Conservation (phyloP, 92 coral and sea anemone species). For the Bergia puertoricense region DNA sequence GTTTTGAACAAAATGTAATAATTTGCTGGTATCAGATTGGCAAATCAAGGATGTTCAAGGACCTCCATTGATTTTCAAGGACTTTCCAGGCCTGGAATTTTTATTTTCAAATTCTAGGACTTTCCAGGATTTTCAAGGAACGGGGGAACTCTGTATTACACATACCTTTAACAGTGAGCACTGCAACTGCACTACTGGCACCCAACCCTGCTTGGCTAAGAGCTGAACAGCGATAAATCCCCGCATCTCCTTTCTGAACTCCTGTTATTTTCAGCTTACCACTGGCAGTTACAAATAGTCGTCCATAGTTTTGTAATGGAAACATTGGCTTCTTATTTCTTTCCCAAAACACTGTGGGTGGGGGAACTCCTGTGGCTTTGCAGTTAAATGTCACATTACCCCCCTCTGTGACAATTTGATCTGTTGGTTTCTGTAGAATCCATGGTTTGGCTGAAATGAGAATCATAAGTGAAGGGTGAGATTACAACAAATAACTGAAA, state of each 20-base stretch:
- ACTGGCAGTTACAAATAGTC: constrained; percentile 56
- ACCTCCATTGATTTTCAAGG: no score
- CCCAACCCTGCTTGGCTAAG: constrained; percentile 52
- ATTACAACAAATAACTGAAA: not conserved
- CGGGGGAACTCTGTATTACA: no score
- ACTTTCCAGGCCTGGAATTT: no score
- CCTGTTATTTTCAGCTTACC: constrained; percentile 71
- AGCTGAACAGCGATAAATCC: constrained; percentile 72
- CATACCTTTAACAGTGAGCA: constrained; percentile 71
- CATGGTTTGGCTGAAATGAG: constrained; percentile 63
- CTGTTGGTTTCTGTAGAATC: constrained; percentile 55
- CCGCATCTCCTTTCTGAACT: constrained; percentile 69
- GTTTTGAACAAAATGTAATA: no score
- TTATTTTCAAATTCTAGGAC: no score
- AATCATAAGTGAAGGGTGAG: not conserved
- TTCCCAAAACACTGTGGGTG: constrained; percentile 83
- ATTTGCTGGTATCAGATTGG: no score
- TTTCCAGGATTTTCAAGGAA: no score
- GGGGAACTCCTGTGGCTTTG: constrained; percentile 73
- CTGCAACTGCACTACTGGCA: constrained; percentile 56
- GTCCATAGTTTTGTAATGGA: constrained; percentile 61
- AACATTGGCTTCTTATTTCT: constrained; percentile 64
- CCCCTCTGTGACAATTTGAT: constrained; percentile 65
- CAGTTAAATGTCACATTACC: constrained; percentile 67
- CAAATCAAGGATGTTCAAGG: no score